Percentiles rank a stretch among this genome's conserved stretches.
These are phyloP conservation scores for Hippocampus guttulatus DNA, from an alignment of 2,113 vertebrate genomes.

Conservation along the genomic window DNA sequence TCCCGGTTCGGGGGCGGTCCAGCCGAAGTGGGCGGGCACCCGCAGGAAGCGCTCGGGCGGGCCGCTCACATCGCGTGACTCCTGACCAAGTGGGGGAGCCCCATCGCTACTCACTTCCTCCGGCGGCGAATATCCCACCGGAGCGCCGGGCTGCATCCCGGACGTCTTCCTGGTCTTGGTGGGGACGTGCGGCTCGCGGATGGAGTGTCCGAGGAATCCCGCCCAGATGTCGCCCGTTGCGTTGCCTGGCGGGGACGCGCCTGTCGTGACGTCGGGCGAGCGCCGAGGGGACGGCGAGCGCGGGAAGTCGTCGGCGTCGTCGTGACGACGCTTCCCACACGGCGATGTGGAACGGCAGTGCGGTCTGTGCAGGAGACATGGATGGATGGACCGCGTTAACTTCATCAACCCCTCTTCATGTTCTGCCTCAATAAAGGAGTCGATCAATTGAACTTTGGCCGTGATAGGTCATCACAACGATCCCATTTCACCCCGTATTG, in stretches of 20 bases:
- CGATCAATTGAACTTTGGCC: no score
- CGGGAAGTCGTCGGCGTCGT: slow-evolving; percentile 81
- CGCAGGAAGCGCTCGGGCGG: slow-evolving; percentile 88
- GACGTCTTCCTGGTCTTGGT: slow-evolving; percentile 92
- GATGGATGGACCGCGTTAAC: not conserved
- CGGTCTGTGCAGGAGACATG: slow-evolving; percentile 73
- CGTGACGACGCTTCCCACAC: slow-evolving; percentile 89
- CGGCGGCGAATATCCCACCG: slow-evolving; percentile 71
- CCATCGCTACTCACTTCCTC: slow-evolving; percentile 75
- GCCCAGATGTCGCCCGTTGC: slow-evolving; percentile 88
- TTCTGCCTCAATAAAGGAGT: no score
- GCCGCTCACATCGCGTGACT: slow-evolving; percentile 75
- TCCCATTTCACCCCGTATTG: no score
- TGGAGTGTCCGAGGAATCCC: slow-evolving; percentile 72
- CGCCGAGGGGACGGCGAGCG: slow-evolving; percentile 85
- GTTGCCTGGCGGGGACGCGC: slow-evolving; percentile 86
- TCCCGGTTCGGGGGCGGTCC: slow-evolving; percentile 91
- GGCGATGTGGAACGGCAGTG: slow-evolving; percentile 90
- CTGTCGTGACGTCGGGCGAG: slow-evolving; percentile 84
- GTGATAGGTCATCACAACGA: no score
- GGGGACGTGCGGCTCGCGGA: slow-evolving; percentile 85
- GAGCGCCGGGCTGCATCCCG: slow-evolving; percentile 70
- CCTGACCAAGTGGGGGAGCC: slow-evolving; percentile 65
- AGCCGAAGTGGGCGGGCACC: slow-evolving; percentile 88
- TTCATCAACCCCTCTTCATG: no score